Evolutionary conservation across 2,797 vertebrate species (phyloP).

Genomic region (Clamator glandarius): DNA sequence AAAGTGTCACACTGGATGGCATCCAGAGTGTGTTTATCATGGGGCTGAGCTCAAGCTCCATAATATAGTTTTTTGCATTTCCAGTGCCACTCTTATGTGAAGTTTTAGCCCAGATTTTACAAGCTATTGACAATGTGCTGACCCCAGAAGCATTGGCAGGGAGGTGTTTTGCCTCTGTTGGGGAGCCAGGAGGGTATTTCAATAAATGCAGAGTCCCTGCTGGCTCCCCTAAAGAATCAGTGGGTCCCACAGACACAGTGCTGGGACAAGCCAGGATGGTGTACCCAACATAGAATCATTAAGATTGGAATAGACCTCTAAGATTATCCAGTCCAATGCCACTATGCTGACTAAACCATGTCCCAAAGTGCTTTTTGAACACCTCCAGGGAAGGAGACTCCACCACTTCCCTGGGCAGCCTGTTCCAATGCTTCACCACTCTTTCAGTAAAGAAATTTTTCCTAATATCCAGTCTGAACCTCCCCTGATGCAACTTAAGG

Average conservation of each 20-base stretch:
- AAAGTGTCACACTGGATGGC: not conserved
- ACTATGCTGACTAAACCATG: too few relatives aligned
- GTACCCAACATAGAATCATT: too few relatives aligned
- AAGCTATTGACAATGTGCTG: not conserved
- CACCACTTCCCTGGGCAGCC: too few relatives aligned
- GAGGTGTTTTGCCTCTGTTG: not conserved
- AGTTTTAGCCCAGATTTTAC: not conserved
- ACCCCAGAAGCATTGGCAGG: not conserved
- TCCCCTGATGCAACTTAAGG: too few relatives aligned
- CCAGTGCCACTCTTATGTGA: not conserved
- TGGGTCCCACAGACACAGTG: not conserved
- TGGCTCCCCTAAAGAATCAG: not conserved
- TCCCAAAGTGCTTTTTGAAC: too few relatives aligned
- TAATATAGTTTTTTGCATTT: not conserved
- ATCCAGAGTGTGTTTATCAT: accelerated
- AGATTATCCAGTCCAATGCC: too few relatives aligned
- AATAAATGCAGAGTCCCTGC: not conserved
- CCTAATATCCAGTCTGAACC: too few relatives aligned
- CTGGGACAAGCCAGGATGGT: not conserved
- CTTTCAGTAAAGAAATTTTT: too few relatives aligned
- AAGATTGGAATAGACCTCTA: too few relatives aligned
- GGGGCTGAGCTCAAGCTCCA: not conserved
- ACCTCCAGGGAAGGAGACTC: too few relatives aligned
- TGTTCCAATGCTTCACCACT: too few relatives aligned
- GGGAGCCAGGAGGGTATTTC: not conserved